A percentile compares a stretch with the other conserved stretches of the same genome.
Evolutionary conservation across 2,113 vertebrate genomes (phyloP).

Genomic region (Oophaga pumilio): DNA sequence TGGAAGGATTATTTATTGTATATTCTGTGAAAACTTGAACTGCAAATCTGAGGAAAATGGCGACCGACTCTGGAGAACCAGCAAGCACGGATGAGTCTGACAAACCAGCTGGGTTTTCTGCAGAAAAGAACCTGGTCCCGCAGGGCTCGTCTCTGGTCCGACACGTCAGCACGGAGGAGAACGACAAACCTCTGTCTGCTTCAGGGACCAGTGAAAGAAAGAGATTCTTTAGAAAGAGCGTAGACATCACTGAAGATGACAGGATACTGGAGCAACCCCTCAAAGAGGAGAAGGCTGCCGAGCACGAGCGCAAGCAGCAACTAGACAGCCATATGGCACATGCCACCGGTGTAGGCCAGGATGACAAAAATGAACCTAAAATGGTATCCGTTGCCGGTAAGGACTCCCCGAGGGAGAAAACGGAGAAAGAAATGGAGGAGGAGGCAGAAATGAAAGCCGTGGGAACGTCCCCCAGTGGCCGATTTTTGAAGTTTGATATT

Average conservation of each 20-base stretch:
- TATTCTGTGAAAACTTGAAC: conserved; percentile 9
- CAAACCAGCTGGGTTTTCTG: conserved; percentile 80
- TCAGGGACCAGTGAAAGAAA: conserved; percentile 75
- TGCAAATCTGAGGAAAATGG: conserved; percentile 74
- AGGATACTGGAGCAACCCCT: conserved; percentile 59
- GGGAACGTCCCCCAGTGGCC: conserved; percentile 88
- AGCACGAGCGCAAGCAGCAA: conserved; percentile 43
- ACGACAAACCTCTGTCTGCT: conserved; percentile 59
- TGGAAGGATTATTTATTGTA: background rate
- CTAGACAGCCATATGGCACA: conserved; percentile 57
- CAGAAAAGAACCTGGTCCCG: conserved; percentile 68
- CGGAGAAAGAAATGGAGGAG: conserved; percentile 87
- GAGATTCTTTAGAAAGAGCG: conserved; percentile 87
- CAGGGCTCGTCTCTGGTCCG: conserved; percentile 65
- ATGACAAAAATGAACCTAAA: conserved; percentile 64
- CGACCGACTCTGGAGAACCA: conserved; percentile 88
- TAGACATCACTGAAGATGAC: conserved; percentile 76
- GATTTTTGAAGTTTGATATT: conserved; percentile 93
- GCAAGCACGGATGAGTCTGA: conserved; percentile 85
- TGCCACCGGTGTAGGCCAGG: conserved; percentile 59
- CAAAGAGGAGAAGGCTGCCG: conserved; percentile 63
- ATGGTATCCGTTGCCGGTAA: conserved; percentile 61
- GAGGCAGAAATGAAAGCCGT: conserved; percentile 96
- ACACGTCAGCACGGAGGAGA: conserved; percentile 65
- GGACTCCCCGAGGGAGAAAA: conserved; percentile 67